Conservation (phyloP, 92 coral and sea anemone genomes). For the Desmophyllum pertusum region DNA sequence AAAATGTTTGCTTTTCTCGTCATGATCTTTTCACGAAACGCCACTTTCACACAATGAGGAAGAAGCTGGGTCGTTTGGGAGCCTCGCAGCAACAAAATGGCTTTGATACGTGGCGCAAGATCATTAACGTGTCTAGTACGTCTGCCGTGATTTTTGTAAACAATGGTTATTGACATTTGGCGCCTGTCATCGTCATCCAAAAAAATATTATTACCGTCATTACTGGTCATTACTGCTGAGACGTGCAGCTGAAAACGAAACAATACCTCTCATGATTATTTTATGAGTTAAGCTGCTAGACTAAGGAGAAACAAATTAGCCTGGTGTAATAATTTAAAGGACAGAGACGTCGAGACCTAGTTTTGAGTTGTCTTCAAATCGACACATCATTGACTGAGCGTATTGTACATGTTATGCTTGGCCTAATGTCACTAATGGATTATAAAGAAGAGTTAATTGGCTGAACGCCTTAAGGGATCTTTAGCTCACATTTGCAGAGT, state of each 20-base stretch:
- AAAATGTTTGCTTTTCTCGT: neutral
- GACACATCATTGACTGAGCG: neutral
- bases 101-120: neutral
- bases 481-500: neutral
- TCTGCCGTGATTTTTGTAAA: neutral
- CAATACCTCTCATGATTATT: slow-evolving; percentile 40
- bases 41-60: neutral
- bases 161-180: slow-evolving; percentile 16
- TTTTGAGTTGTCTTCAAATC: neutral
- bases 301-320: slow-evolving; percentile 24
- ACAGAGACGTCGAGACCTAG: neutral
- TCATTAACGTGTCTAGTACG: neutral
- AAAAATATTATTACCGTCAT: neutral
- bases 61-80: neutral
- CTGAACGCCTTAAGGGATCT: neutral
- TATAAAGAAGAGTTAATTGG: slow-evolving; percentile 25
- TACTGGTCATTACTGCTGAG: neutral
- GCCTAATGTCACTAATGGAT: neutral
- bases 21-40: neutral
- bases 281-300: slow-evolving; percentile 26
- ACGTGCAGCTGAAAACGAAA: slow-evolving; percentile 21
- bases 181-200: slow-evolving; percentile 24
- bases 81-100: neutral
- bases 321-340: neutral
- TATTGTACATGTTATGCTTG: no score